Percentiles rank a stretch among this genome's conserved stretches.
phyloP scores from a whole-genome alignment of 2,888 invertebrate species.

The Cryptus armator region DNA sequence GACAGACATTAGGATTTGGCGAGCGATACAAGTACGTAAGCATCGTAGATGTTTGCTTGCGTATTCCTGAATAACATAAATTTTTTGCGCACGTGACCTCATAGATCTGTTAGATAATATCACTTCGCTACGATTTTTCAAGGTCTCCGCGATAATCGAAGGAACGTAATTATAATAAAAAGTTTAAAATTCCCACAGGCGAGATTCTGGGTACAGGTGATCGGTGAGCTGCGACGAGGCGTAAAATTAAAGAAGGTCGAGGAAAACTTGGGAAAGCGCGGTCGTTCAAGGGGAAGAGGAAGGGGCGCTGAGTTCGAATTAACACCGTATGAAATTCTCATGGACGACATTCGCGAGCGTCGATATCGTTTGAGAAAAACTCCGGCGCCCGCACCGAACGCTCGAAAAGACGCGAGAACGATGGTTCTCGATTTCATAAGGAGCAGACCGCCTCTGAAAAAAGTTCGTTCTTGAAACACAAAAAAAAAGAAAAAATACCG shows the following conservation, averaged over 20 bases:
- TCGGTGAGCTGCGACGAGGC: slow-evolving; percentile 95
- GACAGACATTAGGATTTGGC: slow-evolving; percentile 92
- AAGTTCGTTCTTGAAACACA: slow-evolving; percentile 86
- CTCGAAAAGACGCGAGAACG: slow-evolving; percentile 97
- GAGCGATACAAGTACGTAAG: slow-evolving; percentile 91
- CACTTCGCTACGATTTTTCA: background rate
- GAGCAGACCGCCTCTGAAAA: slow-evolving; percentile 96
- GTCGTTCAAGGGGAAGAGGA: slow-evolving; percentile 83
- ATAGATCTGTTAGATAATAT: slow-evolving; percentile 2
- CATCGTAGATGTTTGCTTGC: slow-evolving; percentile 87
- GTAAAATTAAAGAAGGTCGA: slow-evolving; percentile 95
- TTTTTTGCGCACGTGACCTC: slow-evolving; percentile 44
- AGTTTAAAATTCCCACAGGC: slow-evolving; percentile 88
- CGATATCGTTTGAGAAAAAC: slow-evolving; percentile 96
- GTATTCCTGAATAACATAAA: slow-evolving; percentile 28
- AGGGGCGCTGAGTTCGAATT: slow-evolving; percentile 95
- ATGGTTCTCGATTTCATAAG: slow-evolving; percentile 98
- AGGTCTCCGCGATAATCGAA: background rate
- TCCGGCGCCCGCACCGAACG: slow-evolving; percentile 88
- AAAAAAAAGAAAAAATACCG: background rate
- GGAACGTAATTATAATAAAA: background rate
- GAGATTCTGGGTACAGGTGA: slow-evolving; percentile 98
- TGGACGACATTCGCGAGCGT: slow-evolving; percentile 97
- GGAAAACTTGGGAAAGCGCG: slow-evolving; percentile 77
- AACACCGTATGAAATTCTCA: slow-evolving; percentile 98